Evolutionary conservation across 2,113 vertebrate species (phyloP).

Genomic region (Tricholaema leucomelas): DNA sequence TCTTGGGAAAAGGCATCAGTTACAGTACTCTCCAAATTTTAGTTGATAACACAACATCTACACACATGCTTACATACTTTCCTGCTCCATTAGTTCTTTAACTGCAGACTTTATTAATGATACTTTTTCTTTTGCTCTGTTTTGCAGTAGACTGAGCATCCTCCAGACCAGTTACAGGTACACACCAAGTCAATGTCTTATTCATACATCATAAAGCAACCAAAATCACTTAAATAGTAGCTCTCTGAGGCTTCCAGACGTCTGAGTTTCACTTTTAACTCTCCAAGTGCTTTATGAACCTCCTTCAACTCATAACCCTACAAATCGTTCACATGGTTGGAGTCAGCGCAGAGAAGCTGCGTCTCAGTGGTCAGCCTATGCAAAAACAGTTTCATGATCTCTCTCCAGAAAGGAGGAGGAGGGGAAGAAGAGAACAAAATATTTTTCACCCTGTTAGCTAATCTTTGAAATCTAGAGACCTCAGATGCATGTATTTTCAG

Average conservation of each 20-base stretch:
- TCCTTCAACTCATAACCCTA: not conserved
- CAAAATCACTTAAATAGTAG: not conserved
- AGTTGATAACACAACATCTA: not conserved
- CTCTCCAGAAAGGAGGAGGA: not conserved
- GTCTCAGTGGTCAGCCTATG: not conserved
- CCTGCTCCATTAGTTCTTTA: not conserved
- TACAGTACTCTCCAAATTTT: not conserved
- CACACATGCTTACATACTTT: not conserved
- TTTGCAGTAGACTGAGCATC: not conserved
- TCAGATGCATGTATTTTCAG: constrained; percentile 5
- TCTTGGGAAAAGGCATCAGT: not conserved
- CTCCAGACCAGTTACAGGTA: not conserved
- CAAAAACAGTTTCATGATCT: not conserved
- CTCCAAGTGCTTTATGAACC: not conserved
- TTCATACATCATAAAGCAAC: not conserved
- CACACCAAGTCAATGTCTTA: not conserved
- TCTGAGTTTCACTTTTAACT: constrained; percentile 24
- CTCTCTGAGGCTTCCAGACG: no score
- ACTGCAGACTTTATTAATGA: not conserved
- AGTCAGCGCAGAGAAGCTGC: not conserved
- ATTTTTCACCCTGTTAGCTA: constrained; percentile 5
- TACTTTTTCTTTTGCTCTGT: not conserved
- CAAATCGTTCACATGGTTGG: not conserved
- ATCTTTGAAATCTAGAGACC: constrained; percentile 34
- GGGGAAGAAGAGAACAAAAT: not conserved